Evolutionary conservation across 1,140 invertebrate species (phyloP), one percentile per base, ranked within the genome.

Genomic region (Brachionus calyciflorus): DNA sequence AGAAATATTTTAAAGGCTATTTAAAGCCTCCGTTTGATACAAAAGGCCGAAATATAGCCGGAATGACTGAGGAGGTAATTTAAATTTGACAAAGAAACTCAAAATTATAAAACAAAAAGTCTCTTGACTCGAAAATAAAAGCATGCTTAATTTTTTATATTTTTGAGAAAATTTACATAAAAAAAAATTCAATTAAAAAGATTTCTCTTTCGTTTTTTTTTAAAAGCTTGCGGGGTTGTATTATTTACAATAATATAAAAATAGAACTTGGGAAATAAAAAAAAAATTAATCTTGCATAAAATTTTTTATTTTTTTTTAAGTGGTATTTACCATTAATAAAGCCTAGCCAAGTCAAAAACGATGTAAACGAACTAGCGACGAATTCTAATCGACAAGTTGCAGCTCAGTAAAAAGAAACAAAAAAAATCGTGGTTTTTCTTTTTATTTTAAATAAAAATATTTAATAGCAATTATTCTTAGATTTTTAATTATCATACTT

Each of bases 11-110:
- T 46, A 79, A 78, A 24, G 55, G 76, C 28, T 80, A 80, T 73
- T 53, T 80, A 17, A 80, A 80, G 46, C 79, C 79, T 24, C 79
- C 79, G 9, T 80, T 80, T 30, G 79, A 80, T 48, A 78, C 78
- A 21, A 70, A 78, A 37, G 78, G 76, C 17, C 73, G 79, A 77
- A 40, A 24, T 6, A 79, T 53, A 30, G 79, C 79, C 37, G 79
- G 79, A 26, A 78, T 80, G 78, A 77, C 51, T 30, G 77, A 78
- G 55, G 79, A 79, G 77, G 77, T 77, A 75, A 60, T 63, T 51
- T 33, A 14, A 33, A 0, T 48, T 17, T 12, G 3, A 26, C 48
- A 49, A 19, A 46, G 44, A 26, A 0, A 21, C 19, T 26, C 51
- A 55, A 26, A 10, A 9, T n/a, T 60, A 17, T 9, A 19, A 2